A percentile compares a stretch with the other conserved stretches of the same genome.
phyloP scores from a whole-genome alignment of 2,888 invertebrate genomes.

The Formica aserva region DNA sequence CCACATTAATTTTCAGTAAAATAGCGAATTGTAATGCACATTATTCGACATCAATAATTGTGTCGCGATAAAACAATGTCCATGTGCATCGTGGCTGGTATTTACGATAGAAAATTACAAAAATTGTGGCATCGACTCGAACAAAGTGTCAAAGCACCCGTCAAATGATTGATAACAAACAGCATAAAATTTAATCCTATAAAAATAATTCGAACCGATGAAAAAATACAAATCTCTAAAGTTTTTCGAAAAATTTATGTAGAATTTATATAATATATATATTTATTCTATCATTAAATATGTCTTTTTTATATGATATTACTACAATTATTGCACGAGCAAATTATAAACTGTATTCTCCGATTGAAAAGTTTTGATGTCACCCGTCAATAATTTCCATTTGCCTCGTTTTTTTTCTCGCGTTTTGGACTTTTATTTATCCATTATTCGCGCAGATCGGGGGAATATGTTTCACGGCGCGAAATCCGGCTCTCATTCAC shows the following conservation, averaged over 20 bases:
- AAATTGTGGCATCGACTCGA: neutral
- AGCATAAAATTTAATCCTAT: neutral
- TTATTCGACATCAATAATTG: neutral
- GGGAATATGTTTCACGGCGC: conserved; percentile 15
- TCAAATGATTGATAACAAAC: neutral
- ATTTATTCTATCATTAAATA: neutral
- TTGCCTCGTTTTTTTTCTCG: neutral
- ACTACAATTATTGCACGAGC: neutral
- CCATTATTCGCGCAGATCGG: neutral
- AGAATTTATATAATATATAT: neutral
- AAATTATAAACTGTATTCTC: neutral
- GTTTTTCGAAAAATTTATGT: neutral
- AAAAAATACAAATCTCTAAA: neutral
- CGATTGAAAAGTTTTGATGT: neutral
- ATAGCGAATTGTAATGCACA: neutral
- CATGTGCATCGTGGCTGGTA: neutral
- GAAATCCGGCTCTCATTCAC: neutral
- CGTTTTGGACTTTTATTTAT: neutral
- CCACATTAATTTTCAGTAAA: conserved; percentile 29
- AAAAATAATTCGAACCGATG: no score
- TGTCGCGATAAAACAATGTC: conserved; percentile 19
- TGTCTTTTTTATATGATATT: neutral
- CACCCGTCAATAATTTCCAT: neutral
- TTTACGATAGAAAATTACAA: neutral
- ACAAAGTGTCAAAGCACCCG: neutral